Evolutionary conservation across 2,888 invertebrate genomes (phyloP), one percentile per base, ranked within the genome.

Genomic region (Sminthurinus aureus): DNA sequence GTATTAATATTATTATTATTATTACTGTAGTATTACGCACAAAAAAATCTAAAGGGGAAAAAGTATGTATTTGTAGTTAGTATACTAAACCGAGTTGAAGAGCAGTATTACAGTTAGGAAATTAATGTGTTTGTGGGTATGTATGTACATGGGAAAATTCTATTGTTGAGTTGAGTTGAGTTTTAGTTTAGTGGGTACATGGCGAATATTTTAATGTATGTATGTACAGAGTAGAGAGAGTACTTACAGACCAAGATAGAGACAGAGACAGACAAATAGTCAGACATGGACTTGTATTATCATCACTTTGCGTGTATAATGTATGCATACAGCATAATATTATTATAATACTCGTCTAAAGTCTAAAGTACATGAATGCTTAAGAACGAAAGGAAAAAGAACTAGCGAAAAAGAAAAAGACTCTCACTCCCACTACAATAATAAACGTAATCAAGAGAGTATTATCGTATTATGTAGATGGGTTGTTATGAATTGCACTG

Each of bases 381-480:
- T 67, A 67, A n/a, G 22, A n/a, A 64, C n/a, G 3, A 64, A 64
- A 64, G 9, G n/a, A 64, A 18, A 64, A 15, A 64, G 15, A n/a
- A 64, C n/a, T 64, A 64, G 15, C n/a, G 15, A 15, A 64, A 64
- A 64, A 64, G n/a, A 64, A 18, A 64, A 15, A 64, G 15, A 64
- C n/a, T 67, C 67, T 67, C 67, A 11, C 67, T 67, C n/a, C 22
- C 67, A n/a, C 22, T 67, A 11, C 20, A 20, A n/a, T n/a, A 20
- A 9, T 20, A 18, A 80, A 71, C 73, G 73, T 18, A 71, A 71
- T 73, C 73, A 71, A 73, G 73, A 38, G 38, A 38, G 80, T 80
- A 80, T 73, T 73, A 50, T 24, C 12, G 80, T 69, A 73, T 80
- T 80, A 80, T 80, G 79, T 76, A 66, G 80, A 78, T 71, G 80